Conservation (phyloP, 2,888 invertebrate species). For the Bembecia ichneumoniformis region DNA sequence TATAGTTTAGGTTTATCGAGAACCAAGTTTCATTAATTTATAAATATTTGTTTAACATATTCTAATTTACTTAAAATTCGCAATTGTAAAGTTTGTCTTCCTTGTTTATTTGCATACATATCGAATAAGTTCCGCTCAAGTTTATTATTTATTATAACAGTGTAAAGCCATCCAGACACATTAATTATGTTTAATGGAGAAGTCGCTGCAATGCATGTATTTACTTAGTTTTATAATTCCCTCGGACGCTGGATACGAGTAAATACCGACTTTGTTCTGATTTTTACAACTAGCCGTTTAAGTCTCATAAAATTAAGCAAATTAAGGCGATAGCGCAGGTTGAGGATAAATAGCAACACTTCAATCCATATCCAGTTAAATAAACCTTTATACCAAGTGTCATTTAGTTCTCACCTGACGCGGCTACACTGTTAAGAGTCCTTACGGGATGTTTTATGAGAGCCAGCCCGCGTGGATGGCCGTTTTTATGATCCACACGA, state of each 20-base stretch:
- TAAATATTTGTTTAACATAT: no score
- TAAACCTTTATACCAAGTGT: constrained; percentile 4
- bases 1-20: no score
- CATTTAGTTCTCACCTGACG: constrained; percentile 28
- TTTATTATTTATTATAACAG: constrained; percentile 4
- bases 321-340: no score
- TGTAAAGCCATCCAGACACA: constrained; percentile 21
- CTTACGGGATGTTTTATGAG: constrained; percentile 45
- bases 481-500: constrained; percentile 49
- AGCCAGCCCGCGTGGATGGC: constrained; percentile 20
- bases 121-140: constrained; percentile 2
- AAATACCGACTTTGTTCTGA: no score
- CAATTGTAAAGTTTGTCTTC: not conserved
- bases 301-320: no score
- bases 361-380: constrained; percentile 9
- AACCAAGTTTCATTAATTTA: no score
- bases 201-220: constrained; percentile 5
- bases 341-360: no score
- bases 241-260: not conserved
- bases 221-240: not conserved
- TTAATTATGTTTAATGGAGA: constrained; percentile 23
- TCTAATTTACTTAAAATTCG: not conserved
- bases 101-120: not conserved
- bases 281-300: no score
- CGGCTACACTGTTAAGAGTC: constrained; percentile 29